These are phyloP conservation scores for Columba guinea DNA, from an alignment of 2,797 vertebrate genomes.

Conservation along the genomic window DNA sequence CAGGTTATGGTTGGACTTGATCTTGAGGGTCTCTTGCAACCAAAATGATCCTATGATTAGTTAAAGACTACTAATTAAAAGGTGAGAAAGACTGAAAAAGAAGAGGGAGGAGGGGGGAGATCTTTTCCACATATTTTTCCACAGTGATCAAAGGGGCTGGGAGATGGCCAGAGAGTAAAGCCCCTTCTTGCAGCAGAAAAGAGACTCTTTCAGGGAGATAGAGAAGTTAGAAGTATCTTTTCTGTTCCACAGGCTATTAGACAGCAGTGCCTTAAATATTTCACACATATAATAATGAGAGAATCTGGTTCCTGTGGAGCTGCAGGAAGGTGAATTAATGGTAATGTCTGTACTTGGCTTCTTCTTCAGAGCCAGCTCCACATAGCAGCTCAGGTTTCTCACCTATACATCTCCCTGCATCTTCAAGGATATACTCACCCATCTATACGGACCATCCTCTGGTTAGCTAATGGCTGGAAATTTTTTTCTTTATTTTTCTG, in stretches of 20 bases:
- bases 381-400: background rate
- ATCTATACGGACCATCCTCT: background rate
- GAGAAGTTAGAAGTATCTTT: background rate
- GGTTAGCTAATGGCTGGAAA: background rate
- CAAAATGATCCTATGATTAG: background rate
- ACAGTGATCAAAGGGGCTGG: rapidly evolving
- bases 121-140: background rate
- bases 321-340: background rate
- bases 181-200: background rate
- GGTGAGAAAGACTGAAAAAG: background rate
- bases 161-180: background rate
- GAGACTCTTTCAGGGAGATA: background rate
- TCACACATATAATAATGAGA: background rate
- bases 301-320: background rate
- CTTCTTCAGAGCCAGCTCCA: background rate
- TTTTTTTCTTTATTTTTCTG: background rate
- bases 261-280: background rate
- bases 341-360: background rate
- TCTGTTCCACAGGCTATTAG: background rate
- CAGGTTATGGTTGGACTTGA: no score
- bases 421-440: background rate
- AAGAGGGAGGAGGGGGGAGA: background rate
- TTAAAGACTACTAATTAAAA: background rate
- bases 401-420: background rate
- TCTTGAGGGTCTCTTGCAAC: no score